Evolutionary conservation across 2,797 vertebrate species (phyloP), one percentile per base, ranked within the genome.

Genomic region (Pempheris klunzingeri): DNA sequence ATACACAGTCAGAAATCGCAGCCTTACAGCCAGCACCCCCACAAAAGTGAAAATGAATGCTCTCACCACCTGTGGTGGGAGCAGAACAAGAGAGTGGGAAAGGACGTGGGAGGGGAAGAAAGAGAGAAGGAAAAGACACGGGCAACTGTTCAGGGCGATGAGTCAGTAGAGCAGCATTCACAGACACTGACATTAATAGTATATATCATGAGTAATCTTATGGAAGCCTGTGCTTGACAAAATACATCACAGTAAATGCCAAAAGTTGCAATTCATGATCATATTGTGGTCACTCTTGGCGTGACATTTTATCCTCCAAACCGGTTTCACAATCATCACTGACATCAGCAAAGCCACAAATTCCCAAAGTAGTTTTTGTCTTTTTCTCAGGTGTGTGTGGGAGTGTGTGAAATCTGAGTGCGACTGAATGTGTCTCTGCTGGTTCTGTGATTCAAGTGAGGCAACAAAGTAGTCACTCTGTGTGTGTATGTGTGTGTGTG

Each of bases 21-120:
- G 81, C 83, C 83, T 88, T 74, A 58, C 88, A 92, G 92, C 88
- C 89, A 87, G 91, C 82, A 83, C 92, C 88, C 92, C 87, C 82
- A 89, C 90, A 87, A 70, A 86, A 82, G 92, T 92, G 92, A 90
- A 94, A 94, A 92, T 92, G 87, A 92, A 90, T 86, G 83, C 86
- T 81, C 81, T 83, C 83, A 59, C 83, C 90, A 86, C 92, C 90
- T 87, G 85, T 83, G 84, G 90, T 84, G 87, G 78, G 77, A 86
- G 71, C 85, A 84, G 84, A 86, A 59, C 72, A 74, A 73, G 82
- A 68, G 81, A 88, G 76, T 87, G 76, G 78, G 78, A 79, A 79
- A 86, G 78, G 70, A 78, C 68, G 49, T 80, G 68, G 80, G 71
- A 62, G 88, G 82, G 77, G 84, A 76, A 81, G 74, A 80, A 55